Conservation (phyloP, 1,140 invertebrate genomes). For the Trichomalopsis sarcophagae region DNA sequence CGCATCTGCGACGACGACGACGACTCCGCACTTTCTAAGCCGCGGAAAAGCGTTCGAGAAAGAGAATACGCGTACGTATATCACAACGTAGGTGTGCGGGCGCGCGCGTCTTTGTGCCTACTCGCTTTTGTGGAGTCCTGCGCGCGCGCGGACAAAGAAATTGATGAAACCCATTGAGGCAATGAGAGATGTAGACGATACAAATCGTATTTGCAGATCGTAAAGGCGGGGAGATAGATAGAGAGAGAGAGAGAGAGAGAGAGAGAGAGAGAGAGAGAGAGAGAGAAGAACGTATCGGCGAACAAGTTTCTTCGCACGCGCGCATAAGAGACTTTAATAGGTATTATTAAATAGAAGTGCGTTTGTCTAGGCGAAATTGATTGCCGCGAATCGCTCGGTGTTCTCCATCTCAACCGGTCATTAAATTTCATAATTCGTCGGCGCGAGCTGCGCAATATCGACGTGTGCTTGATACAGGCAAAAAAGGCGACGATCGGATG, state of each 20-base stretch:
- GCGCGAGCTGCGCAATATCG: not conserved
- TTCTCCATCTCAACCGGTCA: constrained; percentile 49
- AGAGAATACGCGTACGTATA: not conserved
- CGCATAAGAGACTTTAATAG: not conserved
- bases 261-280: no score
- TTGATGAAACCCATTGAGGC: constrained; percentile 12
- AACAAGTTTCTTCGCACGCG: constrained; percentile 1
- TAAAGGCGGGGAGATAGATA: not conserved
- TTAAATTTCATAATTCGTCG: constrained; percentile 22
- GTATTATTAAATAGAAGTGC: constrained; percentile 53
- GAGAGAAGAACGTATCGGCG: not conserved
- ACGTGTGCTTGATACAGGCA: no score
- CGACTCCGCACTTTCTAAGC: constrained; percentile 9
- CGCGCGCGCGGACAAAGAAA: constrained; percentile 18
- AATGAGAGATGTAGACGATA: not conserved
- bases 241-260: no score
- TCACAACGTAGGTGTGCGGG: not conserved
- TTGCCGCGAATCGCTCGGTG: constrained; percentile 6
- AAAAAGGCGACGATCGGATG: no score
- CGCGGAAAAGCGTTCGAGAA: not conserved
- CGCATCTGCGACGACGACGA: not conserved
- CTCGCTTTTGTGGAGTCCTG: constrained; percentile 1
- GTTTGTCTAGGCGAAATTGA: constrained; percentile 38
- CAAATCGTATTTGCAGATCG: not conserved
- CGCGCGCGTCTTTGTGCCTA: not conserved